Base-by-base conservation (phyloP, 2,113 vertebrate genomes). In the Hiodon alosoides region DNA sequence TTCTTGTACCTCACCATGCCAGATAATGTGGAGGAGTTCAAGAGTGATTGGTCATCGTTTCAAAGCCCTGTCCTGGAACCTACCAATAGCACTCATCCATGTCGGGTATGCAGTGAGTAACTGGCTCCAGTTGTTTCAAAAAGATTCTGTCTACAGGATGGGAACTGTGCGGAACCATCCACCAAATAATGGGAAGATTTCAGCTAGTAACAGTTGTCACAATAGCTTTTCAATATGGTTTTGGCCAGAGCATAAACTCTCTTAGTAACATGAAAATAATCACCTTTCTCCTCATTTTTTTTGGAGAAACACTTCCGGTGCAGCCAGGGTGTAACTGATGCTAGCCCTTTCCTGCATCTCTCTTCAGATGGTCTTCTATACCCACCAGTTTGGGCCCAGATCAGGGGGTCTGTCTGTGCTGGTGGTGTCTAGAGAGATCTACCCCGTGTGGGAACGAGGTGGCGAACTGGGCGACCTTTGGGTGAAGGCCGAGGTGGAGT, bases 401-500 rank as follows among this genome's bases (percentile, higher is more conserved):
- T 84, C 83, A 0, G 85, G 88, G 46, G 89, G 81, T 5, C 86
- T 98, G 66, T 88, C 87, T 2, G 86, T 98, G 78, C 82, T 88
- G 78, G 82, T 72, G 0, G 80, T 67, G 4, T 75, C 76, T 11
- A 1, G 1, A 0, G 7, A 50, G 0, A 54, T 89, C 67, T 80
- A 77, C 62, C 79, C 79, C 0, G 81, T 93, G 70, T 91, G 84
- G 85, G 61, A 90, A 70, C 89, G 89, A 55, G 89, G 7, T 0
- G 95, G 95, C 0, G 90, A 94, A 46, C 82, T 93, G 54, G 95
- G 94, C 0, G 87, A 89, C 31, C 80, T 76, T 72, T 98, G 96
- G 96, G 87, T 98, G 69, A 93, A 94, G 60, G 94, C 95, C n/a
- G 92, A 89, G 73, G 90, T 94, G 72, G 84, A 92, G 7, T 87